Conservation (phyloP, 53 echinoderm and acorn worm species). For the Luidia sarsii region DNA sequence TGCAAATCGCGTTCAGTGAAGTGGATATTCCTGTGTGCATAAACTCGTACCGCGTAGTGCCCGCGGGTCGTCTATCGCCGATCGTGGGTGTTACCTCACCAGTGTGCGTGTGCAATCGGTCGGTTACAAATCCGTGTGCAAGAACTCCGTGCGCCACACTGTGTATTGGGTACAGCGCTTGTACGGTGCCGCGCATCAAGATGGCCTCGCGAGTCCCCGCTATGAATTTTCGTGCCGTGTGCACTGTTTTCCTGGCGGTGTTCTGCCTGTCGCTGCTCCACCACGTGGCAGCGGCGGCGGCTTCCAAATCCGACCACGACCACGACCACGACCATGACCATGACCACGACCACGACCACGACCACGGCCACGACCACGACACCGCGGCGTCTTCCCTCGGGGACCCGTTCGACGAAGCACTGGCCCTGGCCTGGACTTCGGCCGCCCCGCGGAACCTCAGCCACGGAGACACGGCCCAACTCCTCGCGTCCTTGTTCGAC, state of each 20-base stretch:
- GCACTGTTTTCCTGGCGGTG: constrained; percentile 12
- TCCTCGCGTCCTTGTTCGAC: constrained; percentile 4
- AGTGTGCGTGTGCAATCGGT: too few relatives aligned
- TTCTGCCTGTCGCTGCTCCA: background rate
- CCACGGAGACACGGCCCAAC: constrained; percentile 3
- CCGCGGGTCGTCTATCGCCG: too few relatives aligned
- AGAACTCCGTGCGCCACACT: background rate
- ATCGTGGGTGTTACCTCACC: too few relatives aligned
- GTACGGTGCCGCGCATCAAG: background rate
- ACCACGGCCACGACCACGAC: constrained; percentile 17
- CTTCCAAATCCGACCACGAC: background rate
- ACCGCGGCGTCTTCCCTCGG: constrained; percentile 9
- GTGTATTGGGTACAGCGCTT: background rate
- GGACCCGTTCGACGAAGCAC: constrained; percentile 25
- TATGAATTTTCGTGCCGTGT: constrained; percentile 44
- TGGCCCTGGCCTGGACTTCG: too few relatives aligned
- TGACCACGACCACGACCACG: background rate
- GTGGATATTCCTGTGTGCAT: too few relatives aligned
- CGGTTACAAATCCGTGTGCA: too few relatives aligned
- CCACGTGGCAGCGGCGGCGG: background rate
- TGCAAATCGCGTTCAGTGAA: too few relatives aligned
- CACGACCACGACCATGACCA: constrained; percentile 17
- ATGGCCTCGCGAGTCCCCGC: constrained; percentile 10
- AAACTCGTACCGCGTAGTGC: too few relatives aligned
- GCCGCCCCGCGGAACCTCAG: constrained; percentile 43